phyloP scores from a whole-genome alignment of 2,888 invertebrate genomes.

The Seira musarum region DNA sequence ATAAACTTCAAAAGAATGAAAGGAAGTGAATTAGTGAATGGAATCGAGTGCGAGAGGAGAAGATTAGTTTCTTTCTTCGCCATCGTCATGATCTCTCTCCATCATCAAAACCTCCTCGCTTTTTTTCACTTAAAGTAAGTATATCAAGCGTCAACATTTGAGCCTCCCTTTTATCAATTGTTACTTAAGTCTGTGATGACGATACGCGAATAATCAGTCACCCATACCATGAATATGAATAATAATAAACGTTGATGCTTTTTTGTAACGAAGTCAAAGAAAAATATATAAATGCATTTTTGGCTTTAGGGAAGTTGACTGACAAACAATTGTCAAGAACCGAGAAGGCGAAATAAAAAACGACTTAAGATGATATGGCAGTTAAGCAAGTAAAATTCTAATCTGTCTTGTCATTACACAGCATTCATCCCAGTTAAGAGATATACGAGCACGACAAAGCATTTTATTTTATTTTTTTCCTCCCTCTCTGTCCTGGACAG shows the following conservation, averaged over 20 bases:
- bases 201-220: not conserved
- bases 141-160: too few species aligned
- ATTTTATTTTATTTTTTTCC: not conserved
- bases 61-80: not conserved
- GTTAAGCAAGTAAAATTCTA: constrained; percentile 11
- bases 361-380: not conserved
- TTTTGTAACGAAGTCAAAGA: not conserved
- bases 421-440: not conserved
- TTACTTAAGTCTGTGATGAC: not conserved
- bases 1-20: too few species aligned
- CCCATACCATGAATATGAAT: not conserved
- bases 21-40: not conserved
- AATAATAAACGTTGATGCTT: constrained; percentile 14
- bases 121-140: too few species aligned
- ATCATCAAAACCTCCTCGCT: too few species aligned
- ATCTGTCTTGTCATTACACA: constrained; percentile 39
- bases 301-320: constrained; percentile 35
- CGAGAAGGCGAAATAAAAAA: not conserved
- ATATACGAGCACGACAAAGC: not conserved
- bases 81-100: too few species aligned
- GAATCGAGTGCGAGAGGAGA: not conserved
- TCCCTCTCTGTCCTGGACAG: constrained; percentile 43
- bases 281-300: not conserved
- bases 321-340: not conserved
- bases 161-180: too few species aligned